These are phyloP conservation scores for Rhimphoctona megacephalus DNA, from an alignment of 2,888 invertebrate species.

Conservation along the genomic window DNA sequence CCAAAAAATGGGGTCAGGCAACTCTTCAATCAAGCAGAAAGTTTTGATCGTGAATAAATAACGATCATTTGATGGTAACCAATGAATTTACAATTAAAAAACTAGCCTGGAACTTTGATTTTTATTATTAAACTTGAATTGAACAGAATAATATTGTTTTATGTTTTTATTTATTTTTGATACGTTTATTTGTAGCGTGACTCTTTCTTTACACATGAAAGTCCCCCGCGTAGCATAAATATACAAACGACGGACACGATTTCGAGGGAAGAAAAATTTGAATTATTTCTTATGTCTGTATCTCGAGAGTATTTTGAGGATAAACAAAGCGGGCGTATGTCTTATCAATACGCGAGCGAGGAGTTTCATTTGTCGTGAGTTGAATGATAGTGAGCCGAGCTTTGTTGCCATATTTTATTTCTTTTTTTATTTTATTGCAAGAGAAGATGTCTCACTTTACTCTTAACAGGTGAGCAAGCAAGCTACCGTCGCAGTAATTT, in stretches of 20 bases:
- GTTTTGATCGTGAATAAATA: too few species aligned
- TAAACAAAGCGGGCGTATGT: not conserved
- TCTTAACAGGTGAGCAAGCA: slow-evolving; percentile 24
- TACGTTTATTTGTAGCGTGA: not conserved
- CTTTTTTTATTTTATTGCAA: not conserved
- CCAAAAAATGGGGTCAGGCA: not conserved
- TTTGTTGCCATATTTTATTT: not conserved
- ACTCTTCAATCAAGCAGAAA: too few species aligned
- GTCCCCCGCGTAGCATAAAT: not conserved
- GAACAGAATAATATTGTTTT: not conserved
- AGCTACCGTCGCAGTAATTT: not conserved
- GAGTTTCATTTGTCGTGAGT: not conserved
- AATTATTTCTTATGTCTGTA: not conserved
- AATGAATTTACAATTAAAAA: not conserved
- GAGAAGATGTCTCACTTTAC: not conserved
- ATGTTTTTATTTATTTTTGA: not conserved
- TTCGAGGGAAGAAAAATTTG: not conserved
- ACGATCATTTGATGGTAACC: too few species aligned
- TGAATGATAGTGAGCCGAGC: not conserved
- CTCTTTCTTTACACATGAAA: not conserved
- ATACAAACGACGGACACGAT: not conserved
- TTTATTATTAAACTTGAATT: not conserved
- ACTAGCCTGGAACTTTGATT: not conserved
- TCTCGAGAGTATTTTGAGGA: not conserved
- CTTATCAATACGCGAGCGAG: slow-evolving; percentile 17